Conservation (phyloP, 1,140 invertebrate species). For the Drosophila pseudoananassae region DNA sequence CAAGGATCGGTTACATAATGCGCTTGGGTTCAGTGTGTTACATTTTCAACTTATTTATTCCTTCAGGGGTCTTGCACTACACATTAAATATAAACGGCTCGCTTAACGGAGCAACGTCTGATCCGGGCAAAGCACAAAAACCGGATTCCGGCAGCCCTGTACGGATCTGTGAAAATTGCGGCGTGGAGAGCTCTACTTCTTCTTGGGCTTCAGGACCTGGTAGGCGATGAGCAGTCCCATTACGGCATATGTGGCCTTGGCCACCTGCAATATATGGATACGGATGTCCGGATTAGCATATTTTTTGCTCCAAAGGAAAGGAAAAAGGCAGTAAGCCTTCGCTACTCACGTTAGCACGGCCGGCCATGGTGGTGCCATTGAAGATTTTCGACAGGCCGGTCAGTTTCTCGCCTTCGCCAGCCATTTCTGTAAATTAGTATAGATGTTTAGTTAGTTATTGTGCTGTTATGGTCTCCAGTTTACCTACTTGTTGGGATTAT, state of each 20-base stretch:
- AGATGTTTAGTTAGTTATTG: not conserved
- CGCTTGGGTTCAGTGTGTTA: conserved; percentile 34
- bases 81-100: conserved; percentile 59
- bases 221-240: conserved; percentile 86
- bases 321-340: not conserved
- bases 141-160: conserved; percentile 3
- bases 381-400: conserved; percentile 87
- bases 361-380: conserved; percentile 87
- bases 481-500: conserved; percentile 50
- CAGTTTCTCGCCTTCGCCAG: conserved; percentile 87
- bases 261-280: conserved; percentile 85
- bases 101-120: not conserved
- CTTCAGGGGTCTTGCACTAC: conserved; percentile 67
- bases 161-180: conserved; percentile 6
- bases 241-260: conserved; percentile 87
- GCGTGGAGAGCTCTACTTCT: conserved; percentile 84
- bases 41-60: conserved; percentile 67
- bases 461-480: no score
- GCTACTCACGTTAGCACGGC: conserved; percentile 88
- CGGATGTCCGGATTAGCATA: conserved; percentile 19
- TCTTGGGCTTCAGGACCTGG: conserved; percentile 86
- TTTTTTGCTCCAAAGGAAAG: not conserved
- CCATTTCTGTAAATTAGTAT: conserved; percentile 85
- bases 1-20: conserved; percentile 61
- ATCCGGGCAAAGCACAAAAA: not conserved